Conservation (phyloP, 2,113 vertebrate species). For the Passer montanus region DNA sequence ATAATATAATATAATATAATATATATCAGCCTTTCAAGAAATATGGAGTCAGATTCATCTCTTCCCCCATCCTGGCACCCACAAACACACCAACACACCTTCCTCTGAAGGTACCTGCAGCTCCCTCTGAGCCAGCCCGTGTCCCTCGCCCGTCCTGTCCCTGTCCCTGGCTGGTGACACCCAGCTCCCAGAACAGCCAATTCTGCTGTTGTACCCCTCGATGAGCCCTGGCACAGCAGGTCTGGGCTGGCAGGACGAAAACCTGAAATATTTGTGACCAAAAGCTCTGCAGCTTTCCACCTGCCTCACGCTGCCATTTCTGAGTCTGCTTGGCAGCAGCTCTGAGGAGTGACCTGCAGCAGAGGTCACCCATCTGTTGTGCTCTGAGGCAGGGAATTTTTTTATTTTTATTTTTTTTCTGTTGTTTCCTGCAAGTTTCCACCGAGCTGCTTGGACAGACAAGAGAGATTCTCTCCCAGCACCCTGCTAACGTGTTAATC, state of each 20-base stretch:
- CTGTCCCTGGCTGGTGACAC: background rate
- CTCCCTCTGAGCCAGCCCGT: background rate
- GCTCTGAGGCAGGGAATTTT: background rate
- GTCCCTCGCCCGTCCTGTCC: background rate
- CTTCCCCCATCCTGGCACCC: too few relatives aligned
- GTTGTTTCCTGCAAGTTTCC: background rate
- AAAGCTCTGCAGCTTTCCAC: background rate
- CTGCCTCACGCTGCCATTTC: background rate
- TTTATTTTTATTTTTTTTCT: background rate
- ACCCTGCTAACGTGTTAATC: fast-evolving
- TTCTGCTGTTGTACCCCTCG: background rate
- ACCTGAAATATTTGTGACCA: background rate
- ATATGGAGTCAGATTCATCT: too few relatives aligned
- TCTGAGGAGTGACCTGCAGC: background rate
- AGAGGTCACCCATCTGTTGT: background rate
- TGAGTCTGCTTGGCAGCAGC: background rate
- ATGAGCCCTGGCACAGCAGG: background rate
- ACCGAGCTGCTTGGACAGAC: background rate
- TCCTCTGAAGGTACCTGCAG: background rate
- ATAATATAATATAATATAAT: too few relatives aligned
- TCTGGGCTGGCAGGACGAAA: background rate
- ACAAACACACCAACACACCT: too few relatives aligned
- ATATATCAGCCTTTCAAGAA: too few relatives aligned
- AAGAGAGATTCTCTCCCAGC: background rate
- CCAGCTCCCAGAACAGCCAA: background rate